Evolutionary conservation across 2,888 invertebrate species (phyloP), one percentile per base, ranked within the genome.

Genomic region (Nomada hirtipes): DNA sequence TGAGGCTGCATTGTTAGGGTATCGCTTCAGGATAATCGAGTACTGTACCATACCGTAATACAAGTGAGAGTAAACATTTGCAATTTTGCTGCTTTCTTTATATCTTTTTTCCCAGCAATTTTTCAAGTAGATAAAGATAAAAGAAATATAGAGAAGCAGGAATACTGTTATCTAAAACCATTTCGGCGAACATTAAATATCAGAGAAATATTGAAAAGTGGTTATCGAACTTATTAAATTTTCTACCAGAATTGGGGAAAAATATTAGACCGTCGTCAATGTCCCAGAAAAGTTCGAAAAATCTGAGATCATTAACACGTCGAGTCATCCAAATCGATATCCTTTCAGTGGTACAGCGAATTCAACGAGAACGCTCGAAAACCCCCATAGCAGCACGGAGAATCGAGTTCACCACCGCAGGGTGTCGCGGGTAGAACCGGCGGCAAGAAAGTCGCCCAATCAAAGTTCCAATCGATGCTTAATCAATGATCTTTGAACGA

Each of bases 381-480:
- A 68, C 68, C 11, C 11, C 63, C 67, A 55, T 47, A 42, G 23
- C n/a, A 13, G 20, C 26, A 11, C 29, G 11, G 20, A 18, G 83
- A 69, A 73, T 70, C 60, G 77, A 73, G 76, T 50, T 15, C 82
- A 70, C 26, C 63, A 68, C 55, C 65, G 61, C 65, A 50, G 70
- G 72, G 60, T 55, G 71, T 53, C 57, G 26, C 71, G 23, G 57
- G 29, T 78, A 44, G 59, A 26, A 47, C 15, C 53, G 47, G 68
- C 11, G 20, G 74, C 81, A 80, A 74, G 74, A 80, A 79, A 79
- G 68, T 75, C 75, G 69, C 59, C 83, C 59, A 83, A 83, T 83
- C 83, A 83, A 83, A 83, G 83, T 83, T 83, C 83, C 83, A 79
- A 73, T 82, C 83, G 83, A n/a, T 52, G 74, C 53, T 77, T 77